phyloP scores from a whole-genome alignment of 2,113 vertebrate genomes.

The Cathartes aura region DNA sequence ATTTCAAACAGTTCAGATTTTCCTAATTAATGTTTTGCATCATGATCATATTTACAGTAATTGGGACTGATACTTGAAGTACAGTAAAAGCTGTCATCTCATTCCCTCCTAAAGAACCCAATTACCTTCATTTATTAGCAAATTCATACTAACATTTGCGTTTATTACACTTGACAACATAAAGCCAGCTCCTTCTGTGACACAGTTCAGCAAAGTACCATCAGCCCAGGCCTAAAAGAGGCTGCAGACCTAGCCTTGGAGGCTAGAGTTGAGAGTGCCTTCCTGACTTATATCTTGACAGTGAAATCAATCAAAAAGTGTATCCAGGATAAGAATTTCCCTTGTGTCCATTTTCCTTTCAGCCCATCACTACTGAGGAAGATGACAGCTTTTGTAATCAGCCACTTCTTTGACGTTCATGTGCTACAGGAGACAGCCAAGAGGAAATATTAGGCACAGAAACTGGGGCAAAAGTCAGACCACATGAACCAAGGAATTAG shows the following conservation, averaged over 20 bases:
- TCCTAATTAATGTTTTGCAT: slow-evolving; percentile 74
- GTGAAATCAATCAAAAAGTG: neutral
- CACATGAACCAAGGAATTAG: neutral
- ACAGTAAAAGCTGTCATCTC: slow-evolving; percentile 74
- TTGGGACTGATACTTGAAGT: slow-evolving; percentile 70
- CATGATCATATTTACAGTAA: slow-evolving; percentile 73
- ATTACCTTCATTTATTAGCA: slow-evolving; percentile 72
- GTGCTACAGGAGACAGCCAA: neutral
- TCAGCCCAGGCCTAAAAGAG: neutral
- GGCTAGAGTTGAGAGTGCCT: neutral
- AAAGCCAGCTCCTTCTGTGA: neutral
- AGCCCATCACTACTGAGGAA: neutral
- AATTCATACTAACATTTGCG: slow-evolving; percentile 44
- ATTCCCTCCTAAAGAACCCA: slow-evolving; percentile 52
- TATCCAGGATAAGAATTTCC: neutral
- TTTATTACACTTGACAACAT: slow-evolving; percentile 39
- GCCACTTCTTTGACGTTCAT: neutral
- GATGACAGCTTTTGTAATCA: neutral
- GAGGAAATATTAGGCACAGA: neutral
- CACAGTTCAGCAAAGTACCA: neutral
- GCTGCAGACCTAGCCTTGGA: neutral
- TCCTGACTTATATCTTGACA: neutral
- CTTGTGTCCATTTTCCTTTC: neutral
- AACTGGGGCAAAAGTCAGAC: slow-evolving; percentile 42
- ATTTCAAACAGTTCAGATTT: slow-evolving; percentile 64